phyloP scores from a whole-genome alignment of 2,797 vertebrate genomes.

The Neopelma chrysocephalum region DNA sequence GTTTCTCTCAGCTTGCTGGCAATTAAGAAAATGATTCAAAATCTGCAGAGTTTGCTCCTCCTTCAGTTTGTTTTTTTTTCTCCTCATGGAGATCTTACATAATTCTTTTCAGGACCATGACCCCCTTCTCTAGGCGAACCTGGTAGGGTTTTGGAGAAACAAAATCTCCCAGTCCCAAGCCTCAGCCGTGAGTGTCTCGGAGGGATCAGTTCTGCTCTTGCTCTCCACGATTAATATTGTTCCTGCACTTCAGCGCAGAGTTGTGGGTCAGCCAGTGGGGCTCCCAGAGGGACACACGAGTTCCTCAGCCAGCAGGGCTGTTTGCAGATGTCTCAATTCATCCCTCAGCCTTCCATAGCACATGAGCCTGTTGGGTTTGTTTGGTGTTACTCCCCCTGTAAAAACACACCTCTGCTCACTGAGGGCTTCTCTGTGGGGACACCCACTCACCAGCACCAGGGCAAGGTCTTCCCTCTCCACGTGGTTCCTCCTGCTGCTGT shows the following conservation, averaged over 20 bases:
- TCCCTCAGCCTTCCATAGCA: not conserved
- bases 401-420: not conserved
- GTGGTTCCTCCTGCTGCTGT: not conserved
- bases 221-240: not conserved
- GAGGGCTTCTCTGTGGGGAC: not conserved
- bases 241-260: not conserved
- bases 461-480: not conserved
- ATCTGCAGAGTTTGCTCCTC: not conserved
- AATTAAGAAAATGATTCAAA: not conserved
- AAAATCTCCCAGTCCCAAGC: not conserved
- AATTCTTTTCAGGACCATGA: not conserved
- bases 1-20: not conserved
- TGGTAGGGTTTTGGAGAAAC: not conserved
- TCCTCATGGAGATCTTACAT: not conserved
- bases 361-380: not conserved
- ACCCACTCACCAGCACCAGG: not conserved
- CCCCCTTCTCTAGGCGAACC: not conserved
- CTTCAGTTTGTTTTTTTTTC: not conserved
- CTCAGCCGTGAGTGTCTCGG: not conserved
- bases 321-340: not conserved
- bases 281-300: not conserved
- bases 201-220: not conserved
- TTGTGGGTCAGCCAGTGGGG: not conserved
- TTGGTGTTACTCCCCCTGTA: fast-evolving
- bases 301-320: not conserved